Conservation (phyloP, 1,140 invertebrate genomes). For the Cheumatopsyche charites region DNA sequence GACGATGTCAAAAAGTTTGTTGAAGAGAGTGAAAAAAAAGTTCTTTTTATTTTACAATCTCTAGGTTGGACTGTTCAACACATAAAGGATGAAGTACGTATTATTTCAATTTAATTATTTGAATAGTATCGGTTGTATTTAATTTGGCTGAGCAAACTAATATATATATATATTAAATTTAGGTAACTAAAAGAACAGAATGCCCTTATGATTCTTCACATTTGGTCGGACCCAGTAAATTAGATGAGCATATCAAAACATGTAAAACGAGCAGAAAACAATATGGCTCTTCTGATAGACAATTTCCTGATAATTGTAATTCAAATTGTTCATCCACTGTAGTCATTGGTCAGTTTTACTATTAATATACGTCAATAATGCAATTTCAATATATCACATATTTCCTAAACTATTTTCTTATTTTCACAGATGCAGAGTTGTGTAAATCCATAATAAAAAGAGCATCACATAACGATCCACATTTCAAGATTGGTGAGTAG, state of each 20-base stretch:
- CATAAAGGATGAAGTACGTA: slow-evolving; percentile 36
- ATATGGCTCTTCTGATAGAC: not conserved
- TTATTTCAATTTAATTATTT: no score
- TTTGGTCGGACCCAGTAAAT: slow-evolving; percentile 18
- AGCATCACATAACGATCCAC: slow-evolving; percentile 26
- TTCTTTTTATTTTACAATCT: slow-evolving; percentile 32
- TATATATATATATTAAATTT: slow-evolving; percentile 18
- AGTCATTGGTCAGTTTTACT: slow-evolving; percentile 13
- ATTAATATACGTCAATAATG: not conserved
- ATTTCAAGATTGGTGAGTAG: slow-evolving; percentile 35
- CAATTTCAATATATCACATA: not conserved
- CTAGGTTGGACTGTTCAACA: slow-evolving; percentile 35
- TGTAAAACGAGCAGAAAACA: slow-evolving; percentile 1
- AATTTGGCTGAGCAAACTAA: no score
- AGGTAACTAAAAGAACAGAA: slow-evolving; percentile 18
- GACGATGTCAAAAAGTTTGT: slow-evolving; percentile 35
- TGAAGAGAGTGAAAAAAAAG: slow-evolving; percentile 26
- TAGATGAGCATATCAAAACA: slow-evolving; percentile 10
- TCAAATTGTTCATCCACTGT: not conserved
- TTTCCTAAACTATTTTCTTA: not conserved
- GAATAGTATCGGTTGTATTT: no score
- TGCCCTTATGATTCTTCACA: slow-evolving; percentile 40
- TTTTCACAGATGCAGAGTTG: slow-evolving; percentile 29
- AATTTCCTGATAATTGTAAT: slow-evolving; percentile 9
- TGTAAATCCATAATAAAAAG: slow-evolving; percentile 28